phyloP scores from a whole-genome alignment of 2,888 invertebrate genomes.

The Torymus tubicola region DNA sequence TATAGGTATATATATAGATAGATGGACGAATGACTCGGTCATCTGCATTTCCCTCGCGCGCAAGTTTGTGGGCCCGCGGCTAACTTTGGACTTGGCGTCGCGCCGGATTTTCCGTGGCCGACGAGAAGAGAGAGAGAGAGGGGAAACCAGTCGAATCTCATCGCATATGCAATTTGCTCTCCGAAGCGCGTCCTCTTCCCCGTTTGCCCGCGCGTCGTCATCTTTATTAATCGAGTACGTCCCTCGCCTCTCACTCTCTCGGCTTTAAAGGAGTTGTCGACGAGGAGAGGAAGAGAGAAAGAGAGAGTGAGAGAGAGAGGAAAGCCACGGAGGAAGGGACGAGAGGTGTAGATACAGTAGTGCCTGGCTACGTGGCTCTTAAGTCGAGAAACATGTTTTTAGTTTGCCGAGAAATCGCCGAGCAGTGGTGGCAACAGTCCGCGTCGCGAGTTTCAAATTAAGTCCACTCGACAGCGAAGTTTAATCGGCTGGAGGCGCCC shows the following conservation, averaged over 20 bases:
- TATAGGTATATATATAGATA: too few species aligned
- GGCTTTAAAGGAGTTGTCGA: background rate
- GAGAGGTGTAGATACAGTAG: background rate
- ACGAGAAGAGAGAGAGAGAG: background rate
- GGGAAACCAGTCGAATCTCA: constrained; percentile 6
- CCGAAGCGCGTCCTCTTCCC: background rate
- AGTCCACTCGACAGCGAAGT: constrained; percentile 32
- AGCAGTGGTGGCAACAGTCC: background rate
- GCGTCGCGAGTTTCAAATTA: constrained; percentile 48
- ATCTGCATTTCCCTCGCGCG: constrained; percentile 32
- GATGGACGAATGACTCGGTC: constrained; percentile 13
- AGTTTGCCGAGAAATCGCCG: background rate
- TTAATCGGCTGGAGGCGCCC: constrained; percentile 49
- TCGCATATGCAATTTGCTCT: constrained; percentile 27
- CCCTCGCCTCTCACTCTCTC: background rate
- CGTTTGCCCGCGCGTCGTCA: constrained; percentile 6
- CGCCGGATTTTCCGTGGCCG: constrained; percentile 18
- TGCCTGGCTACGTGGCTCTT: background rate
- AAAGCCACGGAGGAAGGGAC: background rate
- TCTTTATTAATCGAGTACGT: constrained; percentile 30
- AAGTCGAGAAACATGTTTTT: background rate
- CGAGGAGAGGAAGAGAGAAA: background rate
- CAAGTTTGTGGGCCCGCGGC: background rate
- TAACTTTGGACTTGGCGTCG: constrained; percentile 32
- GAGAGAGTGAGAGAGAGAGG: background rate